phyloP scores from a whole-genome alignment of 2,113 vertebrate species.

The Xenopus laevis region DNA sequence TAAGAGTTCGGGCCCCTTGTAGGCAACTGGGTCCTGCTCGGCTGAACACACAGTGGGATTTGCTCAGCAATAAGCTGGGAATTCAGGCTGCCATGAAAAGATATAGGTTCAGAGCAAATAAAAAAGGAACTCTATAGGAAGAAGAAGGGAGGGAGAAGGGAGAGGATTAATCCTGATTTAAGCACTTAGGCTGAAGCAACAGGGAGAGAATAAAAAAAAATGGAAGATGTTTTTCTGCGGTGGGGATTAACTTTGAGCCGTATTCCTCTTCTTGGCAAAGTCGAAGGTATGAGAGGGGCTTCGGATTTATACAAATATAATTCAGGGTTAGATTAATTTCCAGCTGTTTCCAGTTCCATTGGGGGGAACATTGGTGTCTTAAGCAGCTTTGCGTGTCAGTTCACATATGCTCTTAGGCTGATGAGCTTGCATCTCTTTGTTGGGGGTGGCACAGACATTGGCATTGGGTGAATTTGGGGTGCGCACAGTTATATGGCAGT shows the following conservation, averaged over 20 bases:
- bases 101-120: slow-evolving; percentile 1
- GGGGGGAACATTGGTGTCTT: slow-evolving; percentile 4
- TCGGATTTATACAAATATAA: slow-evolving; percentile 6
- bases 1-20: background rate
- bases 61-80: background rate
- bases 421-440: background rate
- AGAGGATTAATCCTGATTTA: slow-evolving; percentile 41
- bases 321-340: slow-evolving; percentile 16
- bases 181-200: slow-evolving; percentile 47
- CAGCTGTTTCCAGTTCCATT: slow-evolving; percentile 33
- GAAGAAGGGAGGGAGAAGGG: slow-evolving; percentile 28
- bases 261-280: slow-evolving; percentile 23
- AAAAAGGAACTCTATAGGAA: slow-evolving; percentile 1
- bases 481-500: no score
- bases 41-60: background rate
- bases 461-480: no score
- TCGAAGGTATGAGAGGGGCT: background rate
- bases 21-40: background rate
- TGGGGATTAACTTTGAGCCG: slow-evolving; percentile 42
- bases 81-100: background rate
- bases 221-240: slow-evolving; percentile 40
- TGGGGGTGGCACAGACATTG: background rate
- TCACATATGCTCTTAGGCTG: slow-evolving; percentile 9
- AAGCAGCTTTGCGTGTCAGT: slow-evolving; percentile 40
- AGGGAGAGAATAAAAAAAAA: slow-evolving; percentile 16